These are phyloP conservation scores for Eira barbara DNA, from an alignment of 2,113 vertebrate genomes.

Conservation along the genomic window DNA sequence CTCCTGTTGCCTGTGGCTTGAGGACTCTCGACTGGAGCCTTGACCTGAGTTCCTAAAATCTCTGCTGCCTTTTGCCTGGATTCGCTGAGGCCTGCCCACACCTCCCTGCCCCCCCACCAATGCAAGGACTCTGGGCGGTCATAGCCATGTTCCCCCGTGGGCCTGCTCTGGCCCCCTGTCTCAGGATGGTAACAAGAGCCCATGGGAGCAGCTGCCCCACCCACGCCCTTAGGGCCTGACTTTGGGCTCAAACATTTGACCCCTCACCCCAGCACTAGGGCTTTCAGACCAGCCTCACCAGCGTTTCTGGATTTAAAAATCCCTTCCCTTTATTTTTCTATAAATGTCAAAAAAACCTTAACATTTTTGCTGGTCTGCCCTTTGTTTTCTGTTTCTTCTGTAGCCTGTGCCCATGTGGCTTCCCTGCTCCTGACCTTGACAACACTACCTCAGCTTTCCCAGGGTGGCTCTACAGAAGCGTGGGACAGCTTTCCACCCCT, in stretches of 20 bases:
- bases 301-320: not conserved
- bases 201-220: not conserved
- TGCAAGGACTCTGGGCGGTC: not conserved
- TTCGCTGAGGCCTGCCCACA: not conserved
- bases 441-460: not conserved
- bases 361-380: not conserved
- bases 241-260: not conserved
- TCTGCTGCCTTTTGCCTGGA: not conserved
- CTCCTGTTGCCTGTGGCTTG: not conserved
- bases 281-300: not conserved
- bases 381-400: not conserved
- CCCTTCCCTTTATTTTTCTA: not conserved
- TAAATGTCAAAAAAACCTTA: not conserved
- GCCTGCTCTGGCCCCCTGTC: not conserved
- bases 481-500: not conserved
- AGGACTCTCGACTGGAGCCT: not conserved
- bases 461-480: not conserved
- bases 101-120: too few relatives aligned
- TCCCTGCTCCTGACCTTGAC: not conserved
- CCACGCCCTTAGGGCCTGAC: accelerated
- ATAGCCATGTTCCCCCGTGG: not conserved
- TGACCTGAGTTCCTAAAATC: not conserved
- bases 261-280: not conserved
- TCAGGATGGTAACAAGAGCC: not conserved
- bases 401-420: not conserved